Evolutionary conservation across 1,140 invertebrate genomes (phyloP).

Genomic region (Hycleus cichorii): DNA sequence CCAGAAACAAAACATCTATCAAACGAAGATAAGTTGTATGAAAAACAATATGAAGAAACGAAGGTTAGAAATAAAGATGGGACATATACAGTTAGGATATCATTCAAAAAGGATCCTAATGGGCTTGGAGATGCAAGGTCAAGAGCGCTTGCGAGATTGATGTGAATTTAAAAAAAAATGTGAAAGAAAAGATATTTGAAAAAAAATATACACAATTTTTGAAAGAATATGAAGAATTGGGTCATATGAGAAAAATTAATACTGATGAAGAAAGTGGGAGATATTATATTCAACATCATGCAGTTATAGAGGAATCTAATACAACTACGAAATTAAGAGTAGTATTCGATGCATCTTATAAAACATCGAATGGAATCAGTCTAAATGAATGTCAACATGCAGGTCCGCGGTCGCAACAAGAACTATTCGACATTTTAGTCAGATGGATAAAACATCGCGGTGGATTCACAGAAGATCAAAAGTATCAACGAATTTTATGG

Average conservation of each 20-base stretch:
- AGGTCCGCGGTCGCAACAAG: constrained; percentile 16
- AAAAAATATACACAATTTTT: background rate
- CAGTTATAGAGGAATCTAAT: constrained; percentile 22
- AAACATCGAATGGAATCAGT: constrained; percentile 16
- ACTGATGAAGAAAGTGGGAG: too few relatives aligned
- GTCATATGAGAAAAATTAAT: background rate
- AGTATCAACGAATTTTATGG: too few relatives aligned
- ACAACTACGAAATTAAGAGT: constrained; percentile 28
- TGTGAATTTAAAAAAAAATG: background rate
- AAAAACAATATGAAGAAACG: too few relatives aligned
- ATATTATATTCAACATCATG: constrained; percentile 38
- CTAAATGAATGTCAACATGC: constrained; percentile 33
- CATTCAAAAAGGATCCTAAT: too few relatives aligned
- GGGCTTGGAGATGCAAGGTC: too few relatives aligned
- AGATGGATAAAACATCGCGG: constrained; percentile 1
- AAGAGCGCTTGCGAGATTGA: too few relatives aligned
- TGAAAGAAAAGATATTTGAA: background rate
- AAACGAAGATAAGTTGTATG: too few relatives aligned
- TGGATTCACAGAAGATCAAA: background rate
- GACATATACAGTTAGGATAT: too few relatives aligned
- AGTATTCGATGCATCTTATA: constrained; percentile 38
- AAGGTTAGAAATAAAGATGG: too few relatives aligned
- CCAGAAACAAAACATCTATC: too few relatives aligned
- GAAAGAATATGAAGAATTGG: constrained; percentile 1
- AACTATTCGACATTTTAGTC: constrained; percentile 1